A percentile compares a stretch with the other conserved stretches of the same genome.
Conservation (phyloP, 64 coral and sea anemone genomes). For the Dendronephthya gigantea region DNA sequence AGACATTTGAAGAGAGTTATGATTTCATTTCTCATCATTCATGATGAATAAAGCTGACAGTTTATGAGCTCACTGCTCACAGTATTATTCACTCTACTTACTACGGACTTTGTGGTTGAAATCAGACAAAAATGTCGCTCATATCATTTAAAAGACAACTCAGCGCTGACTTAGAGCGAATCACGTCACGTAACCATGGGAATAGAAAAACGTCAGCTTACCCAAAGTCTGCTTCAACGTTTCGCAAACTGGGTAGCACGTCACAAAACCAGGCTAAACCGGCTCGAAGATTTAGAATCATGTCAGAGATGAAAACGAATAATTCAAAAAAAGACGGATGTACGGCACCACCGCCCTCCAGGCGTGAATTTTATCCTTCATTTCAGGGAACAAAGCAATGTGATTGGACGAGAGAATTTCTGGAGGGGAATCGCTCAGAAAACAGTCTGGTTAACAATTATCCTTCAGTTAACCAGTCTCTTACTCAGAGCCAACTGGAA, state of each 20-base stretch:
- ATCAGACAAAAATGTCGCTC: neutral
- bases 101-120: neutral
- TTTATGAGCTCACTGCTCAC: no score
- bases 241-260: neutral
- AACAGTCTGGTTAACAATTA: neutral
- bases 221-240: neutral
- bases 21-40: no score
- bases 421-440: neutral
- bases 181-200: neutral
- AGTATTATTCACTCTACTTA: no score
- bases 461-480: no score
- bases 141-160: constrained; percentile 1
- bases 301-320: neutral
- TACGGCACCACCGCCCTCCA: neutral
- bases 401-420: neutral
- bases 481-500: neutral
- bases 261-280: neutral
- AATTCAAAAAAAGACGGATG: neutral
- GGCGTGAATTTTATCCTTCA: neutral
- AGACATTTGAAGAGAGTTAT: neutral
- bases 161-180: neutral
- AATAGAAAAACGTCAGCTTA: neutral
- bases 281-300: neutral
- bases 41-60: no score
- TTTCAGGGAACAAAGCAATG: neutral